Conservation (phyloP, 1,140 invertebrate genomes). For the Penaeus japonicus region DNA sequence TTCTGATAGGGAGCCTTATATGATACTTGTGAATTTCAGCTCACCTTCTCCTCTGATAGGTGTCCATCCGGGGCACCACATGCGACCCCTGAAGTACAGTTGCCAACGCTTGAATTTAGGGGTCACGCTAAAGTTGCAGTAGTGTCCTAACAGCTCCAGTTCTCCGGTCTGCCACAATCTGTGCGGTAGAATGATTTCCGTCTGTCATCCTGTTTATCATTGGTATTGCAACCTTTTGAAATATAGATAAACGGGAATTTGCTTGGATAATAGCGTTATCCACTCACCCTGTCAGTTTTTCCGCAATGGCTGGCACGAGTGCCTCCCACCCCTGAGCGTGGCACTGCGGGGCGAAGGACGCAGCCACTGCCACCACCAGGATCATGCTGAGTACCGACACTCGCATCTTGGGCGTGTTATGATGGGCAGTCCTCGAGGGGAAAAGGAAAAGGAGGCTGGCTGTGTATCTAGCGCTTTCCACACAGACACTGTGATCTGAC, state of each 20-base stretch:
- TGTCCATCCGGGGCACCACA: conserved; percentile 2
- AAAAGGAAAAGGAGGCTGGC: too few relatives aligned
- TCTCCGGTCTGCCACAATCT: background rate
- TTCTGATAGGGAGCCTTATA: too few relatives aligned
- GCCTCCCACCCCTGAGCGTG: background rate
- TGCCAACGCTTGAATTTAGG: background rate
- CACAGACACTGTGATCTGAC: too few relatives aligned
- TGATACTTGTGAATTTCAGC: background rate
- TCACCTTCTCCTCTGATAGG: background rate
- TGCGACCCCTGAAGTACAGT: background rate
- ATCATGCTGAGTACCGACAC: background rate
- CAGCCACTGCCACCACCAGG: background rate
- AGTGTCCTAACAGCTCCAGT: background rate
- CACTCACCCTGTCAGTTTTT: background rate
- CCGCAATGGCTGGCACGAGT: background rate
- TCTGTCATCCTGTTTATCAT: background rate
- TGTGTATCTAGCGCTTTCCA: too few relatives aligned
- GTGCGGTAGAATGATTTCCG: background rate
- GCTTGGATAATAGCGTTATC: background rate
- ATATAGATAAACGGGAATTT: background rate
- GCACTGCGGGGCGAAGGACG: background rate
- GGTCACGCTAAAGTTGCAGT: background rate
- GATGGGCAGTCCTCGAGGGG: too few relatives aligned
- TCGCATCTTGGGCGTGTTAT: too few relatives aligned
- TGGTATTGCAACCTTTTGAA: background rate